Conservation (phyloP, 2,888 invertebrate genomes). For the Thera obeliscata region DNA sequence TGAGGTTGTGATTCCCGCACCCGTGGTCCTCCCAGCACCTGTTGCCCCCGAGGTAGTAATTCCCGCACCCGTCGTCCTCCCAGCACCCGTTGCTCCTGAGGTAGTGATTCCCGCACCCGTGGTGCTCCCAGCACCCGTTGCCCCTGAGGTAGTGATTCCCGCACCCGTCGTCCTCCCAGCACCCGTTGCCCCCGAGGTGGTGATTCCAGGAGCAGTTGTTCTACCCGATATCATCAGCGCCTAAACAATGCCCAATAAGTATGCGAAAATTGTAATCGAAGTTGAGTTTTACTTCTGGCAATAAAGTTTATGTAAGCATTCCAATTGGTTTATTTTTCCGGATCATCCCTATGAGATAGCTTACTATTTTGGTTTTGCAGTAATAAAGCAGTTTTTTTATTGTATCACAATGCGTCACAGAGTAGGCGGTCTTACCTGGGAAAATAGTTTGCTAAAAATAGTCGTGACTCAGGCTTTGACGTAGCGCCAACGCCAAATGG, state of each 20-base stretch:
- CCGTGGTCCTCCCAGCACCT: slow-evolving; percentile 10
- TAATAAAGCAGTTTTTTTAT: slow-evolving; percentile 10
- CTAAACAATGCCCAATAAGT: slow-evolving; percentile 11
- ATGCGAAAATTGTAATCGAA: neutral
- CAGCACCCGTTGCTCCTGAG: slow-evolving; percentile 4
- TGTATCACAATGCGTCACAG: slow-evolving; percentile 17
- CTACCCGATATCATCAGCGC: slow-evolving; percentile 24
- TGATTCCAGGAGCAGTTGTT: slow-evolving; percentile 20
- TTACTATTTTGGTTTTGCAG: too few relatives aligned
- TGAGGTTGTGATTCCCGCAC: slow-evolving; percentile 3
- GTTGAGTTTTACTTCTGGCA: neutral
- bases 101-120: slow-evolving; percentile 6
- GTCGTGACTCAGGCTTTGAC: slow-evolving; percentile 63
- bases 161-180: slow-evolving; percentile 12
- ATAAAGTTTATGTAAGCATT: slow-evolving; percentile 5
- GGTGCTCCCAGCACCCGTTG: slow-evolving; percentile 1
- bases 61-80: slow-evolving; percentile 11
- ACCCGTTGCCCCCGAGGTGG: slow-evolving; percentile 8
- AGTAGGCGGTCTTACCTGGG: slow-evolving; percentile 20
- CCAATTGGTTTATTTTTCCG: neutral
- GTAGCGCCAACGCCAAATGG: slow-evolving; percentile 37
- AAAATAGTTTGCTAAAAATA: slow-evolving; percentile 49
- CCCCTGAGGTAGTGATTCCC: slow-evolving; percentile 5
- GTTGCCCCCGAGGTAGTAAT: slow-evolving; percentile 5
- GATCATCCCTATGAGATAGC: too few relatives aligned